Evolutionary conservation across 2,113 vertebrate genomes (phyloP).

Genomic region (Anhinga rufa): DNA sequence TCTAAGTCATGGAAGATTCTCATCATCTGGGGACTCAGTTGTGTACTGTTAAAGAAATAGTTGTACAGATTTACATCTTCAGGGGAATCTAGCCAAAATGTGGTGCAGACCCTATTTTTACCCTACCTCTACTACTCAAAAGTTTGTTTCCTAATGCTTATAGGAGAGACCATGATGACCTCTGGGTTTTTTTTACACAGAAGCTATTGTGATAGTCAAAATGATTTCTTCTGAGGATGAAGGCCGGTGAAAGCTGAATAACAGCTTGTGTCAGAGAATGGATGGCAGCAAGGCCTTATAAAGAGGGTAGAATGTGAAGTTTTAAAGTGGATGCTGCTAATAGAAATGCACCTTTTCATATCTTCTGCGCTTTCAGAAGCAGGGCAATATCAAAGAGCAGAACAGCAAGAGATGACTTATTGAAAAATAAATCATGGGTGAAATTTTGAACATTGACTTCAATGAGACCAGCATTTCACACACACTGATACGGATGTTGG

Average conservation of each 20-base stretch:
- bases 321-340: neutral
- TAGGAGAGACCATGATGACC: neutral
- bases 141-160: neutral
- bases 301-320: neutral
- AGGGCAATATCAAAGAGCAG: neutral
- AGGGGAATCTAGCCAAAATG: neutral
- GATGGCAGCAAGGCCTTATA: neutral
- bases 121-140: neutral
- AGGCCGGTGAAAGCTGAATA: neutral
- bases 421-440: conserved; percentile 22
- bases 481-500: neutral
- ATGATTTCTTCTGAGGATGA: neutral
- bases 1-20: neutral
- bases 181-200: neutral
- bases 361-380: neutral
- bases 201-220: neutral
- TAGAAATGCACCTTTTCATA: neutral
- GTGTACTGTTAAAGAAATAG: neutral
- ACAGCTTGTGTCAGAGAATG: neutral
- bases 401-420: neutral
- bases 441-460: neutral
- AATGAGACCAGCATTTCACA: neutral
- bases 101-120: neutral
- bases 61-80: neutral
- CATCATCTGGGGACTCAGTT: neutral